Evolutionary conservation across 2,113 vertebrate genomes (phyloP), one percentile per base, ranked within the genome.

Genomic region (Emydocephalus ijimae): DNA sequence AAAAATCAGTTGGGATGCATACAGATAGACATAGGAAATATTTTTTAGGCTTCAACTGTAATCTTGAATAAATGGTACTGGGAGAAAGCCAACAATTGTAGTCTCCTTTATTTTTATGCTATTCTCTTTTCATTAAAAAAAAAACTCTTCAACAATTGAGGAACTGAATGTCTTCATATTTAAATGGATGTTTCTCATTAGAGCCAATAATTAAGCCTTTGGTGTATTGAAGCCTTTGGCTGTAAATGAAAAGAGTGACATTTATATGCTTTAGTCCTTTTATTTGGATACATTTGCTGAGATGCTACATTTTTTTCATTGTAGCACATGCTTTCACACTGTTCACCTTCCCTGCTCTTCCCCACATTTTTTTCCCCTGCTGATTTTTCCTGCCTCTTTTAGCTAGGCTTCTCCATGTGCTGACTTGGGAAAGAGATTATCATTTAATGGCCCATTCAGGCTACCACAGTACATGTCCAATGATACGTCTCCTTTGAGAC

Each of bases 111-210:
- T 87, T 21, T 50, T n/a, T 92, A 14, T 74, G 43, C 24, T 21
- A 2, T 81, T 89, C 5, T 87, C 69, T 88, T 88, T 81, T 45
- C 64, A 45, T 85, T 81, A 69, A 2, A 56, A 55, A 87, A 57
- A 57, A 21, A 43, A 2, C 6, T 2, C 69, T 2, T 81, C 56
- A 11, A 54, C 26, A 74, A 74, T 18, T 74, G 69, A 74, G 69
- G n/a, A 74, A 39, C 20, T 74, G 69, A n/a, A 24, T 88, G 91
- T 81, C 86, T 95, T 94, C 23, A 55, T 21, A 89, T 91, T 89
- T 3, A 34, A 57, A 85, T 57, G 23, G 10, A 34, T 12, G 1
- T 14, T 18, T 39, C 29, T 43, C 54, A 26, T 89, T 88, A 0
- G 55, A 54, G 48, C 81, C 3, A 15, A 2, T 59, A 91, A 91